Evolutionary conservation across 1,140 invertebrate genomes (phyloP).

Genomic region (Hormaphis cornu): DNA sequence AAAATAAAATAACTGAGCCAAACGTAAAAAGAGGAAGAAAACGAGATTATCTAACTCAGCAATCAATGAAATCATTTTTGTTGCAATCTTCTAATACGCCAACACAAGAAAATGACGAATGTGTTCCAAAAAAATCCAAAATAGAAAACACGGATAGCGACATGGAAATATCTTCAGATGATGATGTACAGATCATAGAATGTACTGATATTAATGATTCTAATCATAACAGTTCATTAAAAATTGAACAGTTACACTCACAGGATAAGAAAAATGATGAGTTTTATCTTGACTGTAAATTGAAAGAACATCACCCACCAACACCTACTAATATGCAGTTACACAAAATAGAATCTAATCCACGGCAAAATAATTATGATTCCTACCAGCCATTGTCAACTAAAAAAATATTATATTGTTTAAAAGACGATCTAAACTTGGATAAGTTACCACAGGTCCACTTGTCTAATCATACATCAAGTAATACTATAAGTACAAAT

Average conservation of each 20-base stretch:
- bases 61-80: slow-evolving; percentile 28
- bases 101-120: slow-evolving; percentile 1
- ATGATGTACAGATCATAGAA: slow-evolving; percentile 4
- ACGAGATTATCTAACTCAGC: slow-evolving; percentile 10
- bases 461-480: background rate
- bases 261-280: background rate
- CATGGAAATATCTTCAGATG: slow-evolving; percentile 21
- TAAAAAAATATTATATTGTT: background rate
- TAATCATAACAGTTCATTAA: background rate
- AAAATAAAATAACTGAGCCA: slow-evolving; percentile 1
- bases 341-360: background rate
- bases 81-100: background rate
- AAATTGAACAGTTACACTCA: background rate
- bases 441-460: background rate
- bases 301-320: background rate
- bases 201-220: background rate
- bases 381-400: background rate
- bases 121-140: slow-evolving; percentile 4
- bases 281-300: background rate
- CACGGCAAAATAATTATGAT: background rate
- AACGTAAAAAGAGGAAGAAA: slow-evolving; percentile 20
- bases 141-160: background rate
- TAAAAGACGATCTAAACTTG: background rate
- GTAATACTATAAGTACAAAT: background rate
- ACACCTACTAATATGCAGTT: background rate